Evolutionary conservation across 1,140 invertebrate species (phyloP).

Genomic region (Drosophila sturtevanti): DNA sequence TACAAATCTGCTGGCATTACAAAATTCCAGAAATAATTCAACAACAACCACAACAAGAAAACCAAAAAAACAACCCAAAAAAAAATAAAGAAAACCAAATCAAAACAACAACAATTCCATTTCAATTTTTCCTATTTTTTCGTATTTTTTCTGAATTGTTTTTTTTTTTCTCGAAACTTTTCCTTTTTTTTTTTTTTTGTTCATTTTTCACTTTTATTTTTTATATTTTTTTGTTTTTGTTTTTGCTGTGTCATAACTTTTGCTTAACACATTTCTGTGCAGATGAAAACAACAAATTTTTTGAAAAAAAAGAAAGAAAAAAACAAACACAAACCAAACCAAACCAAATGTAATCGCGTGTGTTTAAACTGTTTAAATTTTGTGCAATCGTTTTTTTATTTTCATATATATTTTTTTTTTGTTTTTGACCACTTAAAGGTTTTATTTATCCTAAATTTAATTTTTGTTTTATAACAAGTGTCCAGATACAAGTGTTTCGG

Average conservation of each 20-base stretch:
- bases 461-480: background rate
- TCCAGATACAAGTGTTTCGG: background rate
- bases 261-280: slow-evolving; percentile 1
- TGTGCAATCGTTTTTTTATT: slow-evolving; percentile 34
- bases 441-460: background rate
- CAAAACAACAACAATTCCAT: background rate
- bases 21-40: background rate
- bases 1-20: slow-evolving; percentile 9
- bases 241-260: slow-evolving; percentile 8
- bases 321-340: background rate
- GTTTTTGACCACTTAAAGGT: no score
- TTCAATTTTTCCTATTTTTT: background rate
- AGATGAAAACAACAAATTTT: slow-evolving; percentile 3
- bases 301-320: background rate
- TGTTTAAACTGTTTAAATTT: slow-evolving; percentile 26
- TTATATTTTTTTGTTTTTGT: slow-evolving; percentile 16
- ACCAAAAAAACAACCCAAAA: no score
- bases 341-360: slow-evolving; percentile 43
- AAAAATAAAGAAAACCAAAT: background rate
- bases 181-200: background rate
- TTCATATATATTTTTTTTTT: slow-evolving; percentile 32
- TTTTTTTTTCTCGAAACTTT: background rate
- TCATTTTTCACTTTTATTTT: slow-evolving; percentile 7
- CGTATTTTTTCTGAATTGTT: background rate
- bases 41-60: background rate